Evolutionary conservation across 2,797 vertebrate species (phyloP).

Genomic region (Rallus crepitans): DNA sequence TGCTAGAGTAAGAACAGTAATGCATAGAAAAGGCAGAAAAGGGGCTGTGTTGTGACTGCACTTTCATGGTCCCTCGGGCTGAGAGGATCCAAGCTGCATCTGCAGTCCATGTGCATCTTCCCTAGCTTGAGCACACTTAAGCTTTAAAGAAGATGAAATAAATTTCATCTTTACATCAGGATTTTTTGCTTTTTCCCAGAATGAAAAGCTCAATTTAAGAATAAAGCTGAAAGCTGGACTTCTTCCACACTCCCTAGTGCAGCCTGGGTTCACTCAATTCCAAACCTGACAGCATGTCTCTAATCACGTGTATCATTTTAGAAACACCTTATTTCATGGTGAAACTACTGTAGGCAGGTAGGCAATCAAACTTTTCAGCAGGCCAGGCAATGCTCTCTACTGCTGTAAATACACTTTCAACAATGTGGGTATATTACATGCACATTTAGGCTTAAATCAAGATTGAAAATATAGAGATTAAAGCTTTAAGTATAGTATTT

Average conservation of each 20-base stretch:
- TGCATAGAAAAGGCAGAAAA: not conserved
- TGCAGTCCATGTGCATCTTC: not conserved
- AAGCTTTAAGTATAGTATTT: not conserved
- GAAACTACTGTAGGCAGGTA: not conserved
- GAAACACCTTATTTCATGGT: not conserved
- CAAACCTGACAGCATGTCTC: not conserved
- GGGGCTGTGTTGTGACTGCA: not conserved
- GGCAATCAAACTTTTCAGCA: not conserved
- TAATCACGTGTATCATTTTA: not conserved
- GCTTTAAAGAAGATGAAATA: not conserved
- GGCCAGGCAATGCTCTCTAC: not conserved
- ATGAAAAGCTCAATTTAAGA: not conserved
- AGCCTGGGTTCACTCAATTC: not conserved
- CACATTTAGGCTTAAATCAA: not conserved
- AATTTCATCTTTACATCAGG: not conserved
- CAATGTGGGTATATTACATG: not conserved
- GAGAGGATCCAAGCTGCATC: not conserved
- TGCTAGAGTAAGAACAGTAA: not conserved
- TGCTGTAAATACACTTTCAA: not conserved
- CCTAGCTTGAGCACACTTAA: not conserved
- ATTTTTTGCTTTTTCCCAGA: not conserved
- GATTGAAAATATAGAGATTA: not conserved
- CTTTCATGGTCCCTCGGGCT: not conserved
- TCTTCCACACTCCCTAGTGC: not conserved
- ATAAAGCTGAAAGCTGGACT: not conserved